Evolutionary conservation across 2,888 invertebrate genomes (phyloP), one percentile per base, ranked within the genome.

Genomic region (Drosophila anceps): DNA sequence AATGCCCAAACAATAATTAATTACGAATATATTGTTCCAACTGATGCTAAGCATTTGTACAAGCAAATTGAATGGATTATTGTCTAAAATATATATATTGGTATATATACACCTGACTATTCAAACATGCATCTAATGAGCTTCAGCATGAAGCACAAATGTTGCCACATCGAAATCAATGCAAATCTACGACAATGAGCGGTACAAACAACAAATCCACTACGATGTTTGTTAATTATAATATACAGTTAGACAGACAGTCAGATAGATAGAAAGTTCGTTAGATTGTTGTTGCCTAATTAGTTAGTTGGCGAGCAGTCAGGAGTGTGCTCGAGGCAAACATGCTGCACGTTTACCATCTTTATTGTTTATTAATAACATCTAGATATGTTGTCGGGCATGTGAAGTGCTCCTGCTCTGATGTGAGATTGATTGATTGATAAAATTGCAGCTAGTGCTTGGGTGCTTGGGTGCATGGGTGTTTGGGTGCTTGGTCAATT

Each of bases 291-390:
- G 13, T 54, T n/a, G 43, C 13, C 15, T 44, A 24, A 18, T 18
- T 31, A 31, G 20, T 37, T 27, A 12, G 37, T 51, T 44, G 37
- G 44, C 46, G 60, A 57, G 60, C 57, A 58, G 39, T 24, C 24
- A 53, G 39, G 41, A 57, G 24, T 31, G 33, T 41, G 41, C 35
- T 39, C 13, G 13, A 57, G 9, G 35, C 43, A 65, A 55, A 54
- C 39, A 60, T 4, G 46, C 58, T 35, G 15, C 51, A 62, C 63
- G 53, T 53, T 61, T 64, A 69, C 67, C 54, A 57, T 64, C 63
- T 68, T 68, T 62, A 74, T 82, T 71, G 82, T 68, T 73, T 75
- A 81, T 69, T 76, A 76, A 80, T 70, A 69, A 63, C 44, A 58
- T 27, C 46, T 39, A n/a, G 39, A 50, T 62, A 62, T 57, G 54